Conservation (phyloP, 2,113 vertebrate genomes). For the Irena cyanogastra region DNA sequence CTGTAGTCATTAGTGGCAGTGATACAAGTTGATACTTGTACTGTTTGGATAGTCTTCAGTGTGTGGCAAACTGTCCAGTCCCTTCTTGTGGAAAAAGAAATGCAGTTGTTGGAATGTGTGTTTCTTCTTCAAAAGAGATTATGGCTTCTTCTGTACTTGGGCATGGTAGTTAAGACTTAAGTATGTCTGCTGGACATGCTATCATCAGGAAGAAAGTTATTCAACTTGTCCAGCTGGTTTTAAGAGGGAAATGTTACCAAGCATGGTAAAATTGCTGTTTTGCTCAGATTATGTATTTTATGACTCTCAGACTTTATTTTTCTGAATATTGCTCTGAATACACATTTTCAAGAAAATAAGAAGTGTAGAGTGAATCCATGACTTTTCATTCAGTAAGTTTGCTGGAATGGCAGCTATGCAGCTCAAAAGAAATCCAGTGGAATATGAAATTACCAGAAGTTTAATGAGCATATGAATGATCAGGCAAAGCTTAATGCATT, state of each 20-base stretch:
- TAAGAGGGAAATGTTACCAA: not conserved
- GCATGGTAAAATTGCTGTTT: not conserved
- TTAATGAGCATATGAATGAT: not conserved
- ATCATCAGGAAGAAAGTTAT: not conserved
- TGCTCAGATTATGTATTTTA: not conserved
- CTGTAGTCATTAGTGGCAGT: not conserved
- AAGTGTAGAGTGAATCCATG: not conserved
- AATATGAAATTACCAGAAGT: not conserved
- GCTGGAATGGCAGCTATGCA: not conserved
- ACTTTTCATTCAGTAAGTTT: not conserved
- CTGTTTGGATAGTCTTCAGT: not conserved
- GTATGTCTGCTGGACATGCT: not conserved
- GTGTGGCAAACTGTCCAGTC: not conserved
- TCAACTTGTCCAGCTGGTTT: not conserved
- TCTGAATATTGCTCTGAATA: not conserved
- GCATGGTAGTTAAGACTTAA: not conserved
- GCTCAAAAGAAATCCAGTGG: not conserved
- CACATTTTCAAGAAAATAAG: not conserved
- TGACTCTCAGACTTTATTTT: not conserved
- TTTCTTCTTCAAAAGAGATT: not conserved
- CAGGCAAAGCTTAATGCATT: not conserved
- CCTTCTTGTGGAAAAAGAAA: not conserved
- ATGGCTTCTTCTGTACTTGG: not conserved
- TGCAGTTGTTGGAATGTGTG: not conserved
- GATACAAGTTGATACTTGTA: not conserved